Conservation (phyloP, 2,113 vertebrate species). For the Oreochromis niloticus region DNA sequence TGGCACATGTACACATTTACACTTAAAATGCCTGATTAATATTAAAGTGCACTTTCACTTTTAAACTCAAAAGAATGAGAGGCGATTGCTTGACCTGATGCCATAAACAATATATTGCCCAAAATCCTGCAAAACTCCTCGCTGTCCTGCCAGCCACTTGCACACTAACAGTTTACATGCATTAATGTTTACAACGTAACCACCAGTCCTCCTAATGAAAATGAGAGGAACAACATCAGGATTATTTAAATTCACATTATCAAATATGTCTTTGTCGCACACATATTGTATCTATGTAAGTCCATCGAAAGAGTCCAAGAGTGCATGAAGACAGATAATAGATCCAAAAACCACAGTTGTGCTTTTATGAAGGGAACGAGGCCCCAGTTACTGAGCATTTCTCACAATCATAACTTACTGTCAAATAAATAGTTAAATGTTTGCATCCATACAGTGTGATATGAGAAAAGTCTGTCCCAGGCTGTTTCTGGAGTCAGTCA, state of each 20-base stretch:
- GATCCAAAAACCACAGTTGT: slow-evolving; percentile 55
- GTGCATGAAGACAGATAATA: slow-evolving; percentile 49
- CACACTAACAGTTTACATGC: slow-evolving; percentile 56
- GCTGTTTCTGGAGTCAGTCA: slow-evolving; percentile 26
- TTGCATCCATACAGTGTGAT: slow-evolving; percentile 55
- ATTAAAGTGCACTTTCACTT: slow-evolving; percentile 68
- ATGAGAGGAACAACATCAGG: slow-evolving; percentile 9
- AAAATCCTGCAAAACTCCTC: neutral
- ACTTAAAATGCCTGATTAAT: slow-evolving; percentile 41
- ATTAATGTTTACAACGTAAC: slow-evolving; percentile 51
- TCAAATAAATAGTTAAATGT: slow-evolving; percentile 68
- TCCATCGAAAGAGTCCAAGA: slow-evolving; percentile 54
- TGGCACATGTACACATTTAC: slow-evolving; percentile 50
- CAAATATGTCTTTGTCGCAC: slow-evolving; percentile 46
- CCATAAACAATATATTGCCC: slow-evolving; percentile 27
- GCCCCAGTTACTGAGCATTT: slow-evolving; percentile 53
- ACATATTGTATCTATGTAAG: slow-evolving; percentile 33
- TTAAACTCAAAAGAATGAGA: slow-evolving; percentile 19
- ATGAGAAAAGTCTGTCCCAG: slow-evolving; percentile 33
- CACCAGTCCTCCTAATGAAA: slow-evolving; percentile 34
- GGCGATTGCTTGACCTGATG: slow-evolving; percentile 20
- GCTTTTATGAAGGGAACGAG: slow-evolving; percentile 45
- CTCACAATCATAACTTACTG: slow-evolving; percentile 55
- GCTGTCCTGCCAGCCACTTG: slow-evolving; percentile 3
- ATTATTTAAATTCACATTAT: slow-evolving; percentile 71